Percentiles rank a stretch among this genome's conserved stretches.
These are phyloP conservation scores for Ephestia elutella DNA, from an alignment of 1,140 invertebrate genomes.

Conservation along the genomic window DNA sequence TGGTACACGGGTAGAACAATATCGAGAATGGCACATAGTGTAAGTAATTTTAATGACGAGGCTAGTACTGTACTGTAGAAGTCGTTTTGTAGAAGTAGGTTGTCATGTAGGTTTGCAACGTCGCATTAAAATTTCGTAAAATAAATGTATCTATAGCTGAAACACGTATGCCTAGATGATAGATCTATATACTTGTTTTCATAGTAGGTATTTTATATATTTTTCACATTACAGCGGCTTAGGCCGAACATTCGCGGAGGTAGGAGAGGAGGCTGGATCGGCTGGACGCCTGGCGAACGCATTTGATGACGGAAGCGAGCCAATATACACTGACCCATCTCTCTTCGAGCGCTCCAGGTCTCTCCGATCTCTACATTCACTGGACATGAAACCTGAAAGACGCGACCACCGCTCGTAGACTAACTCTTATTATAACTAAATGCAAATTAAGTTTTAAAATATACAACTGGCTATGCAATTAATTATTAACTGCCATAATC, in stretches of 20 bases:
- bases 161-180: too few species aligned
- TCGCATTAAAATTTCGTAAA: too few species aligned
- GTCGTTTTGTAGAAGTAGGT: too few species aligned
- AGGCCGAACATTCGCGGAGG: constrained; percentile 59
- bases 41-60: too few species aligned
- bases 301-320: constrained; percentile 91
- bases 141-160: too few species aligned
- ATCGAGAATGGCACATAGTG: too few species aligned
- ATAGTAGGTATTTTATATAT: too few species aligned
- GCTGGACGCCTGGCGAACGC: constrained; percentile 60
- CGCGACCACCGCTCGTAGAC: constrained; percentile 51
- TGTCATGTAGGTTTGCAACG: too few species aligned
- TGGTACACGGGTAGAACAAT: too few species aligned
- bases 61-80: too few species aligned
- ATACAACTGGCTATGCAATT: constrained; percentile 16
- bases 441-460: not conserved
- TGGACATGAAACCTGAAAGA: constrained; percentile 63
- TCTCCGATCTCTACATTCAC: constrained; percentile 71
- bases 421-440: not conserved
- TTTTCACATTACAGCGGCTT: constrained; percentile 55
- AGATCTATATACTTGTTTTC: too few species aligned
- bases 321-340: constrained; percentile 94
- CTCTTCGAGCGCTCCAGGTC: constrained; percentile 88
- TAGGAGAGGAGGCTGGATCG: constrained; percentile 58
- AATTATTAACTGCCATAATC: constrained; percentile 33